Base-by-base conservation (phyloP, 2,797 vertebrate genomes). In the Huso huso region DNA sequence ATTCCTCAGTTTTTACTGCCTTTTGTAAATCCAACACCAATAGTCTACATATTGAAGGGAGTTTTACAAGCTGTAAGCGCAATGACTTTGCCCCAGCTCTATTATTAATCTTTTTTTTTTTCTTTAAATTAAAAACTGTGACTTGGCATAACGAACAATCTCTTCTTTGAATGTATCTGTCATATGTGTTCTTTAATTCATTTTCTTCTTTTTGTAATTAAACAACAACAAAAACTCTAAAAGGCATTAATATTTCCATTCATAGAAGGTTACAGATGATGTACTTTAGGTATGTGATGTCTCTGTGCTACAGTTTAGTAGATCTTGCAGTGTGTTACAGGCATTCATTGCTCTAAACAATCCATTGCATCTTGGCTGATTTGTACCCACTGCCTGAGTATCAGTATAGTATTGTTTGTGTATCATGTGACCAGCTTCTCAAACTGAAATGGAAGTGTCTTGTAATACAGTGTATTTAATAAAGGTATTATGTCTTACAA, bases 391-490 rank as follows among this genome's bases (percentile, higher is more conserved):
- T 82, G 85, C 83, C 84, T 77, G 79, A 83, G 80, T 86, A 86
- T 79, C 85, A 87, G 81, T 88, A 84, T 87, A 77, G 79, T 86
- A 88, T 77, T 75, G 83, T 90, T 89, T 82, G 83, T 90, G 93
- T 93, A 94, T 92, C 91, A 92, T 89, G 92, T 94, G 92, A 94
- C 90, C 94, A 94, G 92, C 91, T 95, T 94, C 92, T 93, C 86
- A 81, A 91, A 91, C 91, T 91, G 91, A 93, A 81, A 84, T 90
- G 90, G 85, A 90, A 89, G 76, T 92, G 90, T 92, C 89, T 91
- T 89, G 88, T 95, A 89, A 90, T 92, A 91, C 87, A 88, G 84
- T 94, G 92, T 95, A 93, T 93, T 94, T 91, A 97, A 94, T 93
- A 93, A 95, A 94, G 93, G 81, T 88, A 89, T 82, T 70, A 91